phyloP scores from a whole-genome alignment of 2,888 invertebrate species.

The Anthrax anthrax region DNA sequence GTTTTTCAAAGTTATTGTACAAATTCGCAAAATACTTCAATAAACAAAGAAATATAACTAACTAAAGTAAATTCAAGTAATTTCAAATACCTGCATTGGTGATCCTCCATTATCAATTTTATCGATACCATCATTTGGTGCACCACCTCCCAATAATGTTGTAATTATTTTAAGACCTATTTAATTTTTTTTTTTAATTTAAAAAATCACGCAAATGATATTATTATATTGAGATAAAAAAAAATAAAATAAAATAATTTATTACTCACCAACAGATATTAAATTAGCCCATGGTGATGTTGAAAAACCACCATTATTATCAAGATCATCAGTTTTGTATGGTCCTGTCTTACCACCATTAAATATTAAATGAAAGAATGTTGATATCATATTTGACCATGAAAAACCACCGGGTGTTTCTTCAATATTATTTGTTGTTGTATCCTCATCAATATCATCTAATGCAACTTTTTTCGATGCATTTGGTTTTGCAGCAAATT shows the following conservation, averaged over 20 bases:
- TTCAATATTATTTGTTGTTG: slow-evolving; percentile 65
- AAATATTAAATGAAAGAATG: slow-evolving; percentile 79
- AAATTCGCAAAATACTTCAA: no score
- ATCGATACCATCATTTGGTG: slow-evolving; percentile 68
- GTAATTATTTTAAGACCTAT: slow-evolving; percentile 67
- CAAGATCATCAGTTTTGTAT: slow-evolving; percentile 64
- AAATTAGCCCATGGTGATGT: slow-evolving; percentile 81
- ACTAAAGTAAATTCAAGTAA: no score
- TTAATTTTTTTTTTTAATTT: not conserved
- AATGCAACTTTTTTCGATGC: slow-evolving; percentile 74
- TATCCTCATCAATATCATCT: slow-evolving; percentile 69
- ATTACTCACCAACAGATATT: slow-evolving; percentile 49
- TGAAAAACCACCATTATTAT: slow-evolving; percentile 48
- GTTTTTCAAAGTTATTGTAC: no score
- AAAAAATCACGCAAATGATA: no score
- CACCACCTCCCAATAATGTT: slow-evolving; percentile 63
- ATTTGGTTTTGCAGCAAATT: slow-evolving; percentile 81
- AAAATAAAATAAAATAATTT: not conserved
- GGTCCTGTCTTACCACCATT: slow-evolving; percentile 46
- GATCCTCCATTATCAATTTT: slow-evolving; percentile 79
- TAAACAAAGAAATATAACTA: no score
- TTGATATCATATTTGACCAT: slow-evolving; percentile 75
- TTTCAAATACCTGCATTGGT: slow-evolving; percentile 64
- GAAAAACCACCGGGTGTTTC: slow-evolving; percentile 67
- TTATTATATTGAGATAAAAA: not conserved